Percentiles rank a stretch among this genome's conserved stretches.
These are phyloP conservation scores for Cranoglanis bouderius DNA, from an alignment of 2,113 vertebrate genomes.

Conservation along the genomic window DNA sequence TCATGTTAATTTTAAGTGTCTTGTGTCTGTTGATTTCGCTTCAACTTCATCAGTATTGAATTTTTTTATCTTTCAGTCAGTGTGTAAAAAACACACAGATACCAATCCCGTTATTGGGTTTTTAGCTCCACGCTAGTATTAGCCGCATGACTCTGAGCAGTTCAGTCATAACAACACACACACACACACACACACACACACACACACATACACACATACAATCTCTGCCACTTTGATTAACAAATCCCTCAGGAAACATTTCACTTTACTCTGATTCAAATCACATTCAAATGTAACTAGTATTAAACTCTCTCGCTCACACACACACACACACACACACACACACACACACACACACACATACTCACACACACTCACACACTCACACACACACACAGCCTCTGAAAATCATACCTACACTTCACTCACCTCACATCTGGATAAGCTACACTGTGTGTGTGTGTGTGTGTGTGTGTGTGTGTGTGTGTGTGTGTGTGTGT, in stretches of 20 bases:
- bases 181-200: neutral
- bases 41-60: neutral
- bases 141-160: neutral
- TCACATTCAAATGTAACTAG: conserved; percentile 37
- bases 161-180: neutral
- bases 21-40: neutral
- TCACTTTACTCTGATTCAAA: conserved; percentile 44
- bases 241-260: conserved; percentile 45
- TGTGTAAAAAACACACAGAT: neutral
- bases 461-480: no score
- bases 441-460: no score
- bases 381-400: conserved; percentile 52
- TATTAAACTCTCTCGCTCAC: conserved; percentile 41
- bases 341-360: conserved; percentile 25
- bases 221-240: conserved; percentile 43
- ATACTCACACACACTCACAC: conserved; percentile 29
- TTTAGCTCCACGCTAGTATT: neutral
- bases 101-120: neutral
- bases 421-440: no score
- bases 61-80: neutral
- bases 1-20: neutral
- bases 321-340: conserved; percentile 50
- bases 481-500: no score
- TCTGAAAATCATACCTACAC: no score
- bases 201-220: no score